These are phyloP conservation scores for Synanthedon formicaeformis DNA, from an alignment of 2,888 invertebrate species.

Conservation along the genomic window DNA sequence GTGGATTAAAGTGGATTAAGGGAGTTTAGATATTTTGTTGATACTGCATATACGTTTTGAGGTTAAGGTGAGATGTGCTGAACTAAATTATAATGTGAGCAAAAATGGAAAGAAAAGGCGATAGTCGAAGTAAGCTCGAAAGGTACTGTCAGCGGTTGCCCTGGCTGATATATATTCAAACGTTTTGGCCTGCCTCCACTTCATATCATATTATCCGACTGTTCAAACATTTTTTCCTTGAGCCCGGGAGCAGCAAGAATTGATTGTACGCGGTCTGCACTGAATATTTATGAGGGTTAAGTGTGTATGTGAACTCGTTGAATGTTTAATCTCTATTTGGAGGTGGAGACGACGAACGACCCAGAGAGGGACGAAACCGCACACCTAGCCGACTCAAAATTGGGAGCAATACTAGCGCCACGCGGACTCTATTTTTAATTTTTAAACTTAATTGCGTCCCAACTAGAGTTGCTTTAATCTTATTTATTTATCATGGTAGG, in stretches of 20 bases:
- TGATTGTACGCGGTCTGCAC: constrained; percentile 60
- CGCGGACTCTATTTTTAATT: too few relatives aligned
- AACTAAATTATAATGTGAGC: too few relatives aligned
- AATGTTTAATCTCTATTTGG: constrained; percentile 67
- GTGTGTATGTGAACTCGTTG: constrained; percentile 66
- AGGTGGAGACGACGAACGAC: constrained; percentile 17
- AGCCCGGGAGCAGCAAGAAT: constrained; percentile 38
- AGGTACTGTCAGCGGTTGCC: constrained; percentile 9
- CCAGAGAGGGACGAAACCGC: constrained; percentile 7
- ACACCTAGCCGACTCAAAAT: constrained; percentile 3
- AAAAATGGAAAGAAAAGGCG: too few relatives aligned
- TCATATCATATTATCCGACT: constrained; percentile 54
- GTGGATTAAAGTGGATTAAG: too few relatives aligned
- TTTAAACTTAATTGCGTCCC: too few relatives aligned
- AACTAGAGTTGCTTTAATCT: too few relatives aligned
- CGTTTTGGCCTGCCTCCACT: constrained; percentile 25
- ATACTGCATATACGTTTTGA: too few relatives aligned
- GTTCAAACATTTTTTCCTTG: constrained; percentile 58
- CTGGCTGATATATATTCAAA: constrained; percentile 38
- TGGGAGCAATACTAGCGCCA: not conserved
- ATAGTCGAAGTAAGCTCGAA: too few relatives aligned
- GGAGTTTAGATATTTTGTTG: too few relatives aligned
- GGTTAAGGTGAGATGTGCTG: too few relatives aligned
- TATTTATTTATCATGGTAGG: too few relatives aligned
- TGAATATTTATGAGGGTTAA: constrained; percentile 69